These are phyloP conservation scores for Germaria angustata DNA, from an alignment of 2,888 invertebrate species.

Conservation along the genomic window DNA sequence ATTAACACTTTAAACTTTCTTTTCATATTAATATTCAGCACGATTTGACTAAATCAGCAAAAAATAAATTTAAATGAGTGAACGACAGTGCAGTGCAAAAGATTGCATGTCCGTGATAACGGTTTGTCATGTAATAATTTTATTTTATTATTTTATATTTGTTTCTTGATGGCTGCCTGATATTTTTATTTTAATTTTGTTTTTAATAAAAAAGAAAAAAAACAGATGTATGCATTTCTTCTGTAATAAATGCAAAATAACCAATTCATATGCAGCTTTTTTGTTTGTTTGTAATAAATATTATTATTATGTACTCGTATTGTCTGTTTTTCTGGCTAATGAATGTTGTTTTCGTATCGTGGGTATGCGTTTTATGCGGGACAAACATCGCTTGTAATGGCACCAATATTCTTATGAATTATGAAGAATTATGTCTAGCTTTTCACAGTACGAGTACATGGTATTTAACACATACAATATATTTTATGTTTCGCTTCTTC, in stretches of 20 bases:
- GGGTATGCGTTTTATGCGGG: conserved; percentile 38
- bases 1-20: conserved; percentile 41
- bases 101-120: conserved; percentile 58
- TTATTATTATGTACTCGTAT: neutral
- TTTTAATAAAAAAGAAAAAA: conserved; percentile 10
- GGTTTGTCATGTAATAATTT: conserved; percentile 62
- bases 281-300: neutral
- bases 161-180: conserved; percentile 35
- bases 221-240: conserved; percentile 44
- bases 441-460: conserved; percentile 42
- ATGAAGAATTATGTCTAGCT: conserved; percentile 69
- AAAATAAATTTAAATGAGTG: neutral
- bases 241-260: conserved; percentile 50
- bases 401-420: conserved; percentile 69
- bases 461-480: conserved; percentile 23
- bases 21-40: conserved; percentile 51
- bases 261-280: conserved; percentile 48
- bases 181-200: conserved; percentile 15
- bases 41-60: conserved; percentile 42
- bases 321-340: conserved; percentile 44
- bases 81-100: conserved; percentile 39
- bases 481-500: neutral
- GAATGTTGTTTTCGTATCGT: conserved; percentile 26
- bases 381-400: conserved; percentile 49
- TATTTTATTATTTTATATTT: conserved; percentile 51